A percentile compares a stretch with the other conserved stretches of the same genome.
These are phyloP conservation scores for Tillus elongatus DNA, from an alignment of 2,888 invertebrate genomes.

Conservation along the genomic window DNA sequence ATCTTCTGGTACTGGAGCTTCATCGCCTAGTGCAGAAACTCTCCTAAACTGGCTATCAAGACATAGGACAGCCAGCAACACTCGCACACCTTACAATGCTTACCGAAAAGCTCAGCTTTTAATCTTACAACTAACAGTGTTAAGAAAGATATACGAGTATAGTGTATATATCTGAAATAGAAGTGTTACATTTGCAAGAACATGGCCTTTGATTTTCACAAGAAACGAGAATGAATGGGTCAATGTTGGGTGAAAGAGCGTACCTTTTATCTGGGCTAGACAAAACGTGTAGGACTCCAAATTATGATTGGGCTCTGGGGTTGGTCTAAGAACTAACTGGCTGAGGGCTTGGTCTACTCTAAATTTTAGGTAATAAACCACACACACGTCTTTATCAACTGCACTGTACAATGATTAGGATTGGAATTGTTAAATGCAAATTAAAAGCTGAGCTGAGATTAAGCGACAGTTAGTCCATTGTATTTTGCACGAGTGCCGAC, in stretches of 20 bases:
- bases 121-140: slow-evolving; percentile 30
- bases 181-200: slow-evolving; percentile 41
- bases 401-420: slow-evolving; percentile 40
- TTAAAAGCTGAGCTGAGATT: slow-evolving; percentile 45
- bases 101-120: slow-evolving; percentile 44
- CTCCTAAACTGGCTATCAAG: slow-evolving; percentile 39
- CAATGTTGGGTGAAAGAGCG: slow-evolving; percentile 26
- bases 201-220: slow-evolving; percentile 37
- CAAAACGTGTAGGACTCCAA: too few species aligned
- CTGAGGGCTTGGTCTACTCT: too few species aligned
- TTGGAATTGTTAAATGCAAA: slow-evolving; percentile 37
- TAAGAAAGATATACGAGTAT: slow-evolving; percentile 6
- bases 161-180: slow-evolving; percentile 14
- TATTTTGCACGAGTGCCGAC: slow-evolving; percentile 44
- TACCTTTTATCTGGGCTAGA: too few species aligned
- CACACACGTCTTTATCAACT: slow-evolving; percentile 35
- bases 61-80: slow-evolving; percentile 40
- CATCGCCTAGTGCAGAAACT: slow-evolving; percentile 69
- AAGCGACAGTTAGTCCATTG: slow-evolving; percentile 44
- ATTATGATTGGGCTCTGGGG: too few species aligned
- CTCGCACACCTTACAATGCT: slow-evolving; percentile 42
- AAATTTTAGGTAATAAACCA: slow-evolving; percentile 32
- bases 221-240: slow-evolving; percentile 28
- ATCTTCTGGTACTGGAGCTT: slow-evolving; percentile 86
- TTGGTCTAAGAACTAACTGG: too few species aligned